Percentiles rank a stretch among this genome's conserved stretches.
These are phyloP conservation scores for Andrena chrysosceles DNA, from an alignment of 2,888 invertebrate species.

Conservation along the genomic window DNA sequence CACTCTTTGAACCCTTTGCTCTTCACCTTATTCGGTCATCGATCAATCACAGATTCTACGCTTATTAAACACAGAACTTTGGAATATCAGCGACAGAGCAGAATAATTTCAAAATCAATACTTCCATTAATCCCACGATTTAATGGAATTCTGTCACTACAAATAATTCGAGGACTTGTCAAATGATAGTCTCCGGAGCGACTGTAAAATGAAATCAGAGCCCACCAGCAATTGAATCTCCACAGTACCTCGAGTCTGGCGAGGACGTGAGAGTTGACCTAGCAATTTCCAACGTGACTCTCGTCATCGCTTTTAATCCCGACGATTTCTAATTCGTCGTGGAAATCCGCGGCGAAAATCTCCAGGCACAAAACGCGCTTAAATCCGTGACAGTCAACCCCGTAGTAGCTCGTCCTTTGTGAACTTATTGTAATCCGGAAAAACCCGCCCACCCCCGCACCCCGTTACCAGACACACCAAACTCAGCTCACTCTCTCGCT, in stretches of 20 bases:
- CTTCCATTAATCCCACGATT: no score
- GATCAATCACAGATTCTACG: no score
- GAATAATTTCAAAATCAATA: no score
- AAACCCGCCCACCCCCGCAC: neutral
- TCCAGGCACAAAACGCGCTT: constrained; percentile 42
- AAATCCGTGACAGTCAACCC: constrained; percentile 37
- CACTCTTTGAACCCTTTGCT: no score
- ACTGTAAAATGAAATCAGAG: no score
- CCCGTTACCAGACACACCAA: neutral
- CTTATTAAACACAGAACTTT: no score
- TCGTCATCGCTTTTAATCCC: constrained; percentile 30
- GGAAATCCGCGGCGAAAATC: constrained; percentile 45
- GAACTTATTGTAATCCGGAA: constrained; percentile 59
- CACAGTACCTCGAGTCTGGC: neutral
- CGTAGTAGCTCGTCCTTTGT: constrained; percentile 36
- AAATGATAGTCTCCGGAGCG: no score
- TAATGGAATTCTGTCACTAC: no score
- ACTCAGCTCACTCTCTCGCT: neutral
- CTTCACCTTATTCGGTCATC: no score
- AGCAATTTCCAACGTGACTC: constrained; percentile 29
- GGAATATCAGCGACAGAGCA: no score
- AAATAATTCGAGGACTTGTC: no score
- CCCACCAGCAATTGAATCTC: neutral
- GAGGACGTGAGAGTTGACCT: neutral
- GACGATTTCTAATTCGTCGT: constrained; percentile 44